A percentile compares a stretch with the other conserved stretches of the same genome.
phyloP scores from a whole-genome alignment of 2,888 invertebrate genomes.

The Pyralis farinalis region DNA sequence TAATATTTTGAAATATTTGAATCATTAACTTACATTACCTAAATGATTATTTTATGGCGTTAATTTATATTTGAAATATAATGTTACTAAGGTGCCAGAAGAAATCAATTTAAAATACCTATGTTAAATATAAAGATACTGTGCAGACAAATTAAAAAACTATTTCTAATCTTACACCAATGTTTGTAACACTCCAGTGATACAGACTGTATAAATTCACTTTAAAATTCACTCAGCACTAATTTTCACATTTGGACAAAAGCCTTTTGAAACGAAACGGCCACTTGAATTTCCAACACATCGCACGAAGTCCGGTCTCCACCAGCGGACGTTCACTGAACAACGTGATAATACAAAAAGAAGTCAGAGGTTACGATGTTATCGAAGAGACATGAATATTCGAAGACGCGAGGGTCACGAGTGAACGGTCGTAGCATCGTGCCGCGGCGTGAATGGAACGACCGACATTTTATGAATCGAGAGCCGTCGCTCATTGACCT shows the following conservation, averaged over 20 bases:
- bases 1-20: too few species aligned
- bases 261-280: slow-evolving; percentile 49
- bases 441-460: slow-evolving; percentile 75
- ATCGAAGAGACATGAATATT: slow-evolving; percentile 80
- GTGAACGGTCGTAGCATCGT: slow-evolving; percentile 74
- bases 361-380: slow-evolving; percentile 78
- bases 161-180: slow-evolving; percentile 67
- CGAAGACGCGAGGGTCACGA: slow-evolving; percentile 80
- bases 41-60: too few species aligned
- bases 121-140: not conserved
- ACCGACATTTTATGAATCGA: slow-evolving; percentile 80
- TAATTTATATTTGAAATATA: too few species aligned
- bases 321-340: slow-evolving; percentile 63
- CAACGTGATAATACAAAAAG: slow-evolving; percentile 76
- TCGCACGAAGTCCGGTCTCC: slow-evolving; percentile 62
- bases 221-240: slow-evolving; percentile 67
- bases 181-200: slow-evolving; percentile 64
- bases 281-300: slow-evolving; percentile 70
- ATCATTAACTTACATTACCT: too few species aligned
- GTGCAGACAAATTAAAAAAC: slow-evolving; percentile 20
- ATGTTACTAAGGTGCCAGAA: too few species aligned
- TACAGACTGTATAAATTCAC: slow-evolving; percentile 52
- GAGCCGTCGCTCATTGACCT: slow-evolving; percentile 74
- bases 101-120: too few species aligned
- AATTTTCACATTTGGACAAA: slow-evolving; percentile 59